Conservation (phyloP, 2,113 vertebrate species). For the Antigone vipio region DNA sequence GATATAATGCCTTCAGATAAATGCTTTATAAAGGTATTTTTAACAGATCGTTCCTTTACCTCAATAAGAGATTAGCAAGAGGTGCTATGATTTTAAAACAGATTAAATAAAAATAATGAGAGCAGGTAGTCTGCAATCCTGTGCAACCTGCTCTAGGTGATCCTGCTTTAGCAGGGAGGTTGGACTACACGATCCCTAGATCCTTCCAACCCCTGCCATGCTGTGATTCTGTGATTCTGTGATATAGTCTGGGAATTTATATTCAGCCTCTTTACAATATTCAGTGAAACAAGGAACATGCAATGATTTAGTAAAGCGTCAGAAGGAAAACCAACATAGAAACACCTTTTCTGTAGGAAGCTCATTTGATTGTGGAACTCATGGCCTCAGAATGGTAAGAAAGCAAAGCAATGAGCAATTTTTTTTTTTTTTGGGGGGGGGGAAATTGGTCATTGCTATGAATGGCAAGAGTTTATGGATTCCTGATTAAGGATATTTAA, state of each 20-base stretch:
- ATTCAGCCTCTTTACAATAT: background rate
- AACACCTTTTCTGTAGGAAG: background rate
- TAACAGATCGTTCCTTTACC: background rate
- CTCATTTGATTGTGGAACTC: background rate
- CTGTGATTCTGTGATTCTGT: no score
- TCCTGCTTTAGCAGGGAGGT: no score
- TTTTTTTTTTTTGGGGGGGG: no score
- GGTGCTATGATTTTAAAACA: background rate
- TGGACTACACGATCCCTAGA: no score
- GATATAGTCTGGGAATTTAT: background rate
- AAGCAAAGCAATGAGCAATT: background rate
- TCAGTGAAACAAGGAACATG: background rate
- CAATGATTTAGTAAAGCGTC: background rate
- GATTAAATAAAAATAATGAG: background rate
- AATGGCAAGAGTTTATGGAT: background rate
- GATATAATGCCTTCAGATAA: background rate
- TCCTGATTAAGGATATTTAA: background rate
- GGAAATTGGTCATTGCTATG: background rate
- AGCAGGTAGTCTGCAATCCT: background rate
- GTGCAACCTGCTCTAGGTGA: no score
- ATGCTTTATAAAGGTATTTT: background rate
- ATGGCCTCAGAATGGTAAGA: background rate
- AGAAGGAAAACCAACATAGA: background rate
- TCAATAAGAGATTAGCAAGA: background rate
- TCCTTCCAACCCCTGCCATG: no score